A percentile compares a stretch with the other conserved stretches of the same genome.
These are phyloP conservation scores for Himalopsyche tibetana DNA, from an alignment of 2,888 invertebrate species.

Conservation along the genomic window DNA sequence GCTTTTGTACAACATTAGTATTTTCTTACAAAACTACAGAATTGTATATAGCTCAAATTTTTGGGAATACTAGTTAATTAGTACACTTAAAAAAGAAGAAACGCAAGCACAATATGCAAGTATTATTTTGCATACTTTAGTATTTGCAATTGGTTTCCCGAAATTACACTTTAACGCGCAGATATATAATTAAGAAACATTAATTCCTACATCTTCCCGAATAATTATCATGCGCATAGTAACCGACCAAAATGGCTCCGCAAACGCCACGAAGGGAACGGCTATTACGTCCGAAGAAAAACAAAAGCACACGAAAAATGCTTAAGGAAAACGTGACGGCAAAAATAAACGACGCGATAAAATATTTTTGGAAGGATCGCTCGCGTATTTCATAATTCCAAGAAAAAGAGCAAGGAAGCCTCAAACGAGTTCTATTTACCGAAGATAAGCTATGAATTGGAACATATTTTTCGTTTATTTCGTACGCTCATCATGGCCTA, in stretches of 20 bases:
- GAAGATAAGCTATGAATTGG: neutral
- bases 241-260: neutral
- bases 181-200: neutral
- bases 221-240: neutral
- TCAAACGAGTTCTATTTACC: neutral
- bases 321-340: constrained; percentile 23
- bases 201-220: neutral
- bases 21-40: no score
- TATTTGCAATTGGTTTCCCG: no score
- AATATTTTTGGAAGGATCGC: constrained; percentile 27
- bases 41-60: no score
- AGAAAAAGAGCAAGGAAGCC: constrained; percentile 46
- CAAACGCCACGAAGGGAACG: neutral
- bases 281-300: neutral
- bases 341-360: constrained; percentile 28
- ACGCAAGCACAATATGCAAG: no score
- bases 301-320: neutral
- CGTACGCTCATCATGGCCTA: no score
- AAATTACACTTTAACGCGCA: no score
- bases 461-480: no score
- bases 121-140: no score
- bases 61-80: no score
- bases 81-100: no score
- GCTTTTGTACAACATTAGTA: no score
- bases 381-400: constrained; percentile 55